Percentiles rank a stretch among this genome's conserved stretches.
phyloP scores from a whole-genome alignment of 2,113 vertebrate genomes.

The Vombatus ursinus region DNA sequence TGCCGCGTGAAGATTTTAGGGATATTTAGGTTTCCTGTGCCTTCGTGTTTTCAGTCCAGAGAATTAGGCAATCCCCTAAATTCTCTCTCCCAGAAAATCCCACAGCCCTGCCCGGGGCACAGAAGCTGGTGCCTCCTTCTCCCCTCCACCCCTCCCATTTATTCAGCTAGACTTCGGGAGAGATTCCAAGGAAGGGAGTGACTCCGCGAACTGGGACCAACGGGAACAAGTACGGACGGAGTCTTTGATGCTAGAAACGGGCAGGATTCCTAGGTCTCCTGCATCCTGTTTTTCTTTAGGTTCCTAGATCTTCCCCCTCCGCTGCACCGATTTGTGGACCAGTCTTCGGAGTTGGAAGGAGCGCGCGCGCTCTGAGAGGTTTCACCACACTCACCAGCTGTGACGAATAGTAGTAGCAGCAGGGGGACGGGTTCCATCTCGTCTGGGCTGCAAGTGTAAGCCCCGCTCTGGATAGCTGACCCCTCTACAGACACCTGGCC shows the following conservation, averaged over 20 bases:
- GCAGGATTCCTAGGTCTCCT: not conserved
- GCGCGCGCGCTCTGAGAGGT: not conserved
- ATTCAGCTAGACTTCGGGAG: not conserved
- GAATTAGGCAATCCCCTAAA: not conserved
- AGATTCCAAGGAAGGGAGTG: not conserved
- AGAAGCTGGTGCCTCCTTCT: not conserved
- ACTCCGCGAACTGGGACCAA: not conserved
- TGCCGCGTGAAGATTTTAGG: not conserved
- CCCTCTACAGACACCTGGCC: not conserved
- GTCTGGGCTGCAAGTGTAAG: not conserved
- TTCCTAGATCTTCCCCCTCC: not conserved
- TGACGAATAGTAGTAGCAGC: not conserved
- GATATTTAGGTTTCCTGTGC: not conserved
- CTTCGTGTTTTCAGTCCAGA: not conserved
- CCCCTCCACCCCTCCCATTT: too few species aligned
- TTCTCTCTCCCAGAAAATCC: not conserved
- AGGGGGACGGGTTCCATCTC: not conserved
- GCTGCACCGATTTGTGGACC: not conserved
- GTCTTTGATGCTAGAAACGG: too few species aligned
- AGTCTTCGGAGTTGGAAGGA: not conserved
- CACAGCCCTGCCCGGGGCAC: not conserved
- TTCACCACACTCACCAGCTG: not conserved
- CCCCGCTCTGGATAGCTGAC: not conserved
- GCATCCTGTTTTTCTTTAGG: too few species aligned
- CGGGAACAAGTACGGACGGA: not conserved